Base-by-base conservation (phyloP, 2,888 invertebrate species). In the Pachliopta kotzebuea region DNA sequence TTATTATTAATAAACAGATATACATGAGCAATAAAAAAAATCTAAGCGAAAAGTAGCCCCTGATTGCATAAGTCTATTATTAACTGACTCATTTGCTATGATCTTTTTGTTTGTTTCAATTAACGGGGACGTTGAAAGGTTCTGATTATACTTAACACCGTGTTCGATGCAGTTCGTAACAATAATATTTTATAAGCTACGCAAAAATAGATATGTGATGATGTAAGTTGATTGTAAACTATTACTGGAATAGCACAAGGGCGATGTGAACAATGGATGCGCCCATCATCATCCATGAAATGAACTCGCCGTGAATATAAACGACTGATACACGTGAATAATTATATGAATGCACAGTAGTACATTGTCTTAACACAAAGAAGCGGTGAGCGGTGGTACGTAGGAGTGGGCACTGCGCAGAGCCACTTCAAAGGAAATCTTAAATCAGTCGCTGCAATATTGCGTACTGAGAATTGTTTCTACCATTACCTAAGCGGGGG, bases 361-460 rank as follows among this genome's bases (percentile, higher is more conserved):
- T 45, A 45, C 54, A 54, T 60, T 60, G 37, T 54, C 20, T 54
- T 42, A 62, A 56, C 42, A 63, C 53, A 63, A 63, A 63, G 63
- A 59, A 50, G 21, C 59, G 50, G 63, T 59, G 53, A 45, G 53
- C 31, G 23, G 63, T 55, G 26, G 55, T 17, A 49, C 49, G 63
- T 54, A 55, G 59, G 54, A 49, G 53, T 53, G 21, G n/a, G 31
- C 17, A 56, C 26, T 53, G 54, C 50, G 58, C 63, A 58, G 29
- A 23, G 59, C 20, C 59, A 63, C 58, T 63, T 63, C 63, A 55
- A 63, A 59, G 63, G 59, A 63, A 63, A 63, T 59, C 63, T 59
- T 59, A 63, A 63, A 63, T 63, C 63, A 59, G 59, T 63, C 59
- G 37, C 59, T 55, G 63, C 63, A 63, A 63, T 63, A 55, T 49